Evolutionary conservation across 2,797 vertebrate species (phyloP), one percentile per base, ranked within the genome.

Genomic region (Muscicapa striata): DNA sequence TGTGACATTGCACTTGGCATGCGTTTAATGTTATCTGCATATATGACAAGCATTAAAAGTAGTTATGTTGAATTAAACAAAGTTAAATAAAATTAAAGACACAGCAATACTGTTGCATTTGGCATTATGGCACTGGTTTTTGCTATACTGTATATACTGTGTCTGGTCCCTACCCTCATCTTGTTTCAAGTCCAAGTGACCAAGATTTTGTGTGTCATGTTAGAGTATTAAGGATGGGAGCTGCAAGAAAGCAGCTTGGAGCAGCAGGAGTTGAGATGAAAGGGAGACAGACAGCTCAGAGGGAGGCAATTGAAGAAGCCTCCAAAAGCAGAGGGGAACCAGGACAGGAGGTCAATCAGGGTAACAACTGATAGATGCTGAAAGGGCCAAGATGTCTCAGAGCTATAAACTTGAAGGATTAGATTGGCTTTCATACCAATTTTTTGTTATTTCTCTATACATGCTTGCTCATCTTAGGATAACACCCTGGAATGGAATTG

Each of bases 401-500:
- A 78, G 59, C 69, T 88, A 38, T 91, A 88, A 94, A 79, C 59
- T 57, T 89, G 74, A 93, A 87, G 59, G 24, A 81, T n/a, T 59
- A 79, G 34, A 43, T 66, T 73, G 4, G 29, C 55, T 92, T 95
- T 84, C 68, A 15, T 79, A 59, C 5, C 63, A 82, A 5, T 27
- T 70, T 84, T 76, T 79, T 89, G 32, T 84, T 94, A 57, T 57
- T 86, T 79, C 48, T 87, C 61, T 74, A 30, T 87, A 91, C 2
- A 6, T 66, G 30, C 59, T 84, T 90, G 32, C 73, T 93, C 11
- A 55, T 92, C 67, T 61, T 62, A 75, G 64, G 61, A 76, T 72
- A 72, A 91, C 54, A 78, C 29, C 43, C 29, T 55, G 32, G n/a
- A 84, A 67, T 24, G 43, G 54, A 87, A 52, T 55, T 76, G 79